phyloP scores from a whole-genome alignment of 1,140 invertebrate species.

The Sarcophaga peregrina region DNA sequence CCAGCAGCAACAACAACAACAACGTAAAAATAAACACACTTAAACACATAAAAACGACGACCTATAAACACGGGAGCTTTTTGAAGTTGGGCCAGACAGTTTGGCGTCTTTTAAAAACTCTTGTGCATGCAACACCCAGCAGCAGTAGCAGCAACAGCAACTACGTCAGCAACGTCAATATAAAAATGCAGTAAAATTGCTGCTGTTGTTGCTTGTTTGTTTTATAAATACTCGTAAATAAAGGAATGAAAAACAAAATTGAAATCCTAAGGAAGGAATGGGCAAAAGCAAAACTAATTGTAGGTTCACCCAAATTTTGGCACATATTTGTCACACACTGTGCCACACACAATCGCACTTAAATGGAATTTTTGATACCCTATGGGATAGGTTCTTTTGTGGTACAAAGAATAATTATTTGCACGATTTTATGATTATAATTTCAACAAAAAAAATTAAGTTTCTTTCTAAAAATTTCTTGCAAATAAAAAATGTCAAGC shows the following conservation, averaged over 20 bases:
- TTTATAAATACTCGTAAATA: not conserved
- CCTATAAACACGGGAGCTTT: slow-evolving; percentile 37
- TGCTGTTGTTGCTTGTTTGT: not conserved
- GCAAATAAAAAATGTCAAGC: not conserved
- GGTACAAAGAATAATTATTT: not conserved
- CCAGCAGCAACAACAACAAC: slow-evolving; percentile 1
- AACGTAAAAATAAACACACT: slow-evolving; percentile 1
- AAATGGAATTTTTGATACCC: not conserved
- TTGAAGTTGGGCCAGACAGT: slow-evolving; percentile 39
- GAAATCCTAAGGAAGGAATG: not conserved
- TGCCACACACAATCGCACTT: not conserved
- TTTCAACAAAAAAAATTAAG: not conserved
- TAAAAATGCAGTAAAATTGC: not conserved
- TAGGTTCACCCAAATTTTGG: slow-evolving; percentile 25
- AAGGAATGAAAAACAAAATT: not conserved
- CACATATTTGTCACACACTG: slow-evolving; percentile 34
- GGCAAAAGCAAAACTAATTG: slow-evolving; percentile 34
- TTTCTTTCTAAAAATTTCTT: not conserved
- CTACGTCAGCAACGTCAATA: not conserved
- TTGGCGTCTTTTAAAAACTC: slow-evolving; percentile 6
- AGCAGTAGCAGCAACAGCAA: slow-evolving; percentile 21
- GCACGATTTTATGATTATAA: not conserved
- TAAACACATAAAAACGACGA: slow-evolving; percentile 13
- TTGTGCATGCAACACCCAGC: too few relatives aligned
- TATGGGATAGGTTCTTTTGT: not conserved